A percentile compares a stretch with the other conserved stretches of the same genome.
phyloP scores from a whole-genome alignment of 1,140 invertebrate species.

The Rhopalosiphum padi region DNA sequence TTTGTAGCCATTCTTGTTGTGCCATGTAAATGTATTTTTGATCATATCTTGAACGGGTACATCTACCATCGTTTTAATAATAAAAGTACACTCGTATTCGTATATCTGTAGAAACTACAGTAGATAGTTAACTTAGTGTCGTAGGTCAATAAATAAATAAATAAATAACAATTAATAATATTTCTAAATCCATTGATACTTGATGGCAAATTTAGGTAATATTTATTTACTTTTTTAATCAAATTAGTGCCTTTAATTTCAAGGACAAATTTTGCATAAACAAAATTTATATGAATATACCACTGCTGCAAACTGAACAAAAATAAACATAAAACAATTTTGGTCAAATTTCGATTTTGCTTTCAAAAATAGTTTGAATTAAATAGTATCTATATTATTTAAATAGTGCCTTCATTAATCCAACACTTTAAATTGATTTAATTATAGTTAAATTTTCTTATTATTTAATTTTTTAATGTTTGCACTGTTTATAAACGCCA shows the following conservation, averaged over 20 bases:
- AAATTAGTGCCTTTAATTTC: constrained; percentile 33
- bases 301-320: constrained; percentile 37
- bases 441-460: background rate
- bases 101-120: background rate
- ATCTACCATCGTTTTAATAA: constrained; percentile 12
- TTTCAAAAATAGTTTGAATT: background rate
- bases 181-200: background rate
- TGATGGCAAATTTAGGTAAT: background rate
- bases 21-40: constrained; percentile 41
- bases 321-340: background rate
- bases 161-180: background rate
- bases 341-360: background rate
- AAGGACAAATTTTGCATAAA: constrained; percentile 54
- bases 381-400: background rate
- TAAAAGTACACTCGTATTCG: background rate
- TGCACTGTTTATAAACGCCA: constrained; percentile 39
- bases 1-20: constrained; percentile 41
- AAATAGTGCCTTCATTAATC: background rate
- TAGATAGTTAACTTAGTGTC: background rate
- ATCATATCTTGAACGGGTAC: constrained; percentile 38
- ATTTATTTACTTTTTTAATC: constrained; percentile 38
- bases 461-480: constrained; percentile 20
- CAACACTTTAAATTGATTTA: background rate
- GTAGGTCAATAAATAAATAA: background rate
- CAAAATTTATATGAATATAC: background rate